Conservation (phyloP, 2,797 vertebrate species). For the Sebastes oblongus region DNA sequence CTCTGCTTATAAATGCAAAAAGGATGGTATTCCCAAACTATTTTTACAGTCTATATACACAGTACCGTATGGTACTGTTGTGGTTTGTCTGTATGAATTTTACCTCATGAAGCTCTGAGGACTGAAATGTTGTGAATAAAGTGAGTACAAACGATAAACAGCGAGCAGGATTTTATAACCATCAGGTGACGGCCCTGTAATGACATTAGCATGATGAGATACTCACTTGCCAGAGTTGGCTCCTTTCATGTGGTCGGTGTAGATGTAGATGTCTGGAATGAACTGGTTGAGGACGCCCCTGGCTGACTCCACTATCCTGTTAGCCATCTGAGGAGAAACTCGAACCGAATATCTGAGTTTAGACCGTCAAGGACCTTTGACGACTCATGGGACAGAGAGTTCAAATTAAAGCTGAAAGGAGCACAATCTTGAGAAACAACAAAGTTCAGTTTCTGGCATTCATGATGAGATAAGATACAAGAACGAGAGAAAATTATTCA, state of each 20-base stretch:
- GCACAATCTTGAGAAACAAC: not conserved
- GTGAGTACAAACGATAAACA: not conserved
- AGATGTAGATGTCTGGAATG: conserved; percentile 96
- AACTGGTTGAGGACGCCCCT: conserved; percentile 93
- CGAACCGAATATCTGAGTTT: conserved; percentile 88
- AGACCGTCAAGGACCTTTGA: conserved; percentile 57
- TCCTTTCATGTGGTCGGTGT: conserved; percentile 98
- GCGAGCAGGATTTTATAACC: not conserved
- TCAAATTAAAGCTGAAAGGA: not conserved
- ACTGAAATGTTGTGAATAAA: not conserved
- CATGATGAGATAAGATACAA: not conserved
- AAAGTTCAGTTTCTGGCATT: not conserved
- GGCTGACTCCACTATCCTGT: conserved; percentile 94
- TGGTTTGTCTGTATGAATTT: not conserved
- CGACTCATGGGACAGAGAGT: too few species aligned
- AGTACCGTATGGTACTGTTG: not conserved
- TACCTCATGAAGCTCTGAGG: not conserved
- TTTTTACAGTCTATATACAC: not conserved
- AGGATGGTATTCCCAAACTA: not conserved
- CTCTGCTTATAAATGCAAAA: not conserved
- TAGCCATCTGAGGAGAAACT: conserved; percentile 97
- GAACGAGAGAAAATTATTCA: not conserved
- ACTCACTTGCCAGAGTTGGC: conserved; percentile 93
- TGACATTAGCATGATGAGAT: not conserved
- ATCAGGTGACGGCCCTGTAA: not conserved